Evolutionary conservation across 2,888 invertebrate genomes (phyloP), one percentile per base, ranked within the genome.

Genomic region (Cheilosia impressa): DNA sequence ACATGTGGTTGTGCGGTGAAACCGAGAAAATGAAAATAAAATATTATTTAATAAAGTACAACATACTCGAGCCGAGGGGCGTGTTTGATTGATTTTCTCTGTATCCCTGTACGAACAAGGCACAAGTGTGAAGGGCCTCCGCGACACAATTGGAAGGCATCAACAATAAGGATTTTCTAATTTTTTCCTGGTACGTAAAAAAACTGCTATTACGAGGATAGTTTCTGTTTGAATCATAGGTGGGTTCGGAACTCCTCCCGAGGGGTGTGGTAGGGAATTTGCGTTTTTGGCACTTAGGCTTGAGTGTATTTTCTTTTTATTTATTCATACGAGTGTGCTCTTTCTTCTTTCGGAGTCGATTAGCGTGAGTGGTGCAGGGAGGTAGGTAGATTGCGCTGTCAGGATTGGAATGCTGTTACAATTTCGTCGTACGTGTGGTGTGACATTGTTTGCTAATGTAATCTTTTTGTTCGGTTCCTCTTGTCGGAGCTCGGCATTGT

Each of bases 61-160:
- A 19, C 19, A 19, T 31, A 43, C 31, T 62, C 31, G 17, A 10
- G 19, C 55, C 72, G 72, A 52, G 68, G 68, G 53, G 66, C 57
- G 63, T 76, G 76, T 75, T 75, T 65, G 76, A 82, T 82, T 82
- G 77, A 72, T 72, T 83, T 71, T 77, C 24, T 13, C 22, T 55
- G 57, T 58, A 58, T 34, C 17, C 19, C 57, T 7, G 10, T 19
- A 10, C 57, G n/a, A n/a, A n/a, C n/a, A n/a, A n/a, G n/a, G 52
- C 27, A n/a, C 45, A 24, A 24, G 24, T 38, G n/a, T 19, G 22
- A 45, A n/a, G n/a, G n/a, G 17, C 17, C n/a, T 9, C 47, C 9
- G 9, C 10, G 22, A 24, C 22, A 52, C 52, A 24, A 24, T 52
- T 68, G 57, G 27, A 53, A 50, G 71, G 31, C 19, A 19, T 55